Base-by-base conservation (phyloP, 2,797 vertebrate species). In the Alcedo atthis region DNA sequence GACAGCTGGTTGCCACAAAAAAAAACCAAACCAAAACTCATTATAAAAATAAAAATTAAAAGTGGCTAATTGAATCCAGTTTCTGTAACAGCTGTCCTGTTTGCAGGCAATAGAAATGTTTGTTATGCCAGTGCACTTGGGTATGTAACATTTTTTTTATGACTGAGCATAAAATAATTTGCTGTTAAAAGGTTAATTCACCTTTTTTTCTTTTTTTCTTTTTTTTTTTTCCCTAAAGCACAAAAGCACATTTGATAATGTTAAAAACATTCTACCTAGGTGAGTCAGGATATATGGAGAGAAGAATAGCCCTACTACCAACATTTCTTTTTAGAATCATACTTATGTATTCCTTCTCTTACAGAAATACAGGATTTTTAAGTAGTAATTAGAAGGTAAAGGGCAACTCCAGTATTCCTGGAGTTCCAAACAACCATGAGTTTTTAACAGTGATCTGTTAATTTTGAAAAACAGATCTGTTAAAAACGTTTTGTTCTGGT, bases 111-210 rank as follows among this genome's bases (percentile, higher is more conserved):
- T 45, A 77, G 76, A 85, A 58, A 61, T 81, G 76, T 85, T 92
- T 76, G 15, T 89, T 89, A 54, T 76, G 48, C 78, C 92, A 88
- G 68, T 51, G 33, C 82, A 70, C 64, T 93, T 94, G 64, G 55
- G 77, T 88, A 75, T 76, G 37, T 85, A 91, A 53, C 21, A 49
- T 48, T 90, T 33, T 33, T 33, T 87, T 90, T 81, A 67, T 81
- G 73, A 79, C 82, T 87, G 61, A 94, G 61, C 73, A 61, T 95
- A 59, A 92, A 90, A 67, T 10, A 88, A 49, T 84, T 96, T 79
- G 59, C 76, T 84, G 19, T 78, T 87, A 93, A 94, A 96, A 87
- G 75, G 90, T 89, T 55, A 74, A 85, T 32, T 92, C 81, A 85
- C 43, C 28, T 71, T 24, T 85, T 91, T 21, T 2, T 33, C 15